Evolutionary conservation across 2,113 vertebrate species (phyloP).

Genomic region (Mormyrus iriodes): DNA sequence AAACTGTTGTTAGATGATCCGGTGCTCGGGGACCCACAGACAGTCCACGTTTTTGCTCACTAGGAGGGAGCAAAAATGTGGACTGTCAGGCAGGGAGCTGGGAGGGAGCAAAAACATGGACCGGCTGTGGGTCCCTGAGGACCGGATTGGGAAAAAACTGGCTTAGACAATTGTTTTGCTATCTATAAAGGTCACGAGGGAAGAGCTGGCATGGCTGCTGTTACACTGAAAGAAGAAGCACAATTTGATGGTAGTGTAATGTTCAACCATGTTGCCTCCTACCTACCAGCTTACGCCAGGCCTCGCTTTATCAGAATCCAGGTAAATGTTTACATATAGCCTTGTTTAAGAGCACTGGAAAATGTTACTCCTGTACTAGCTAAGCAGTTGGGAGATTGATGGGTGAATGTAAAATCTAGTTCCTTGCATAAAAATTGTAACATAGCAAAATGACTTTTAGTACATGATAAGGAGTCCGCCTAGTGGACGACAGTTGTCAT

Average conservation of each 20-base stretch:
- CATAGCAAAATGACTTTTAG: background rate
- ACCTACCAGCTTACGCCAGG: constrained; percentile 70
- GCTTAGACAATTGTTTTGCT: background rate
- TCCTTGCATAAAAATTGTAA: background rate
- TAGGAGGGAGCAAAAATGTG: too few relatives aligned
- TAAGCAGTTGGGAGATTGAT: background rate
- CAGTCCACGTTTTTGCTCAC: background rate
- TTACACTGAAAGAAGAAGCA: constrained; percentile 62
- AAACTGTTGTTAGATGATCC: background rate
- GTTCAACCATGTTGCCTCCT: constrained; percentile 60
- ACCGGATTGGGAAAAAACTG: background rate
- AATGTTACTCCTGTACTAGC: background rate
- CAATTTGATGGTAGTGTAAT: constrained; percentile 61
- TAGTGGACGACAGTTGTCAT: background rate
- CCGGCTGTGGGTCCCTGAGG: background rate
- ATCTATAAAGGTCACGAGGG: constrained; percentile 72
- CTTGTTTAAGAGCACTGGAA: background rate
- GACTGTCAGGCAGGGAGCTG: too few relatives aligned
- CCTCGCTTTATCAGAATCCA: constrained; percentile 77
- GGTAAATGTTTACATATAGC: constrained; percentile 45
- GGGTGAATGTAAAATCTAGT: background rate
- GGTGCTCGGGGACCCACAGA: background rate
- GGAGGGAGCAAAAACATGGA: background rate
- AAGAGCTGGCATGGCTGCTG: constrained; percentile 75
- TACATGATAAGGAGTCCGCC: background rate